Conservation (phyloP, 2,888 invertebrate genomes). For the Metalampra italica region DNA sequence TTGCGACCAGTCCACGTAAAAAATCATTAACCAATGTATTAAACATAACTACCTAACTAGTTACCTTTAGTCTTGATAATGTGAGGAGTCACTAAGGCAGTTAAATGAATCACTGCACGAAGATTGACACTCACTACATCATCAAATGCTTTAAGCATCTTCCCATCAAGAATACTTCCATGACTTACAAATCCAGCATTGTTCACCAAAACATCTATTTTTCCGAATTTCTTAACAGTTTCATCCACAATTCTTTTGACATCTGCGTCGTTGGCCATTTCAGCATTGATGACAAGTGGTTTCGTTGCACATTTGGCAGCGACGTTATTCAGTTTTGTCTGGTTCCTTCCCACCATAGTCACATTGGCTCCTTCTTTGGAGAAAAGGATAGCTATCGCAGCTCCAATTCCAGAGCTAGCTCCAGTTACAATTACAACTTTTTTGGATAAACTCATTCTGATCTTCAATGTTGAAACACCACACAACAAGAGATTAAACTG, state of each 20-base stretch:
- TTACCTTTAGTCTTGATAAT: constrained; percentile 33
- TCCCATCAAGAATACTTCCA: constrained; percentile 18
- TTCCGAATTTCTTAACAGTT: constrained; percentile 30
- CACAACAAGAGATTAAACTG: no score
- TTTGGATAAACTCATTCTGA: constrained; percentile 26
- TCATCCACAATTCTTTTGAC: constrained; percentile 20
- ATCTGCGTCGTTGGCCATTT: constrained; percentile 33
- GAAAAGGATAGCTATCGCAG: constrained; percentile 26
- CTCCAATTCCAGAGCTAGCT: constrained; percentile 72
- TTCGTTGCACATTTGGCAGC: constrained; percentile 33
- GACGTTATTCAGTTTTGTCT: constrained; percentile 78
- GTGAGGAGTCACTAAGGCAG: constrained; percentile 29
- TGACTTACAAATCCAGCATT: constrained; percentile 30
- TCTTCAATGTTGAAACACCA: no score
- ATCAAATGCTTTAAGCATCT: constrained; percentile 28
- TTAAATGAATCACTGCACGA: constrained; percentile 29
- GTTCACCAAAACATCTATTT: constrained; percentile 38
- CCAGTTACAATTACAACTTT: constrained; percentile 77
- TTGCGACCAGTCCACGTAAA: no score
- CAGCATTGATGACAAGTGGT: constrained; percentile 31
- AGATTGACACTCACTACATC: constrained; percentile 34
- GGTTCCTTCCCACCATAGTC: constrained; percentile 81
- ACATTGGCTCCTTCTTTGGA: constrained; percentile 44
- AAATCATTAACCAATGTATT: no score
- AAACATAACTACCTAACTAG: neutral